Evolutionary conservation across 2,888 invertebrate species (phyloP).

Genomic region (Thymelicus sylvestris): DNA sequence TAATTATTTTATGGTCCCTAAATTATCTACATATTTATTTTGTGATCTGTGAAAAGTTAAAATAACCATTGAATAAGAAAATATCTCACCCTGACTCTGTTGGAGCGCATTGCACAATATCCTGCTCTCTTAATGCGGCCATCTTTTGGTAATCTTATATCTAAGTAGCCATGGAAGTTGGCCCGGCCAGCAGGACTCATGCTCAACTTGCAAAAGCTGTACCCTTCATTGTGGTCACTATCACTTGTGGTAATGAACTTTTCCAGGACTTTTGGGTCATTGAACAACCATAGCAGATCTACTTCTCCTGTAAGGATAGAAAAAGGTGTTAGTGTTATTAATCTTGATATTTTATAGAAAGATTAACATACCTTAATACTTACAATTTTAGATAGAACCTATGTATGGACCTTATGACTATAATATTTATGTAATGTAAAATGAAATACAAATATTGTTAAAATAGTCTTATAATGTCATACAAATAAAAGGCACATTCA

Average conservation of each 20-base stretch:
- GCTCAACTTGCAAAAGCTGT: slow-evolving; percentile 89
- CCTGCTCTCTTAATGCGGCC: slow-evolving; percentile 91
- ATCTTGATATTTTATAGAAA: too few species aligned
- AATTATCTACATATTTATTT: too few species aligned
- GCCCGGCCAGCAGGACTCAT: slow-evolving; percentile 88
- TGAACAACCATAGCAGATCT: slow-evolving; percentile 90
- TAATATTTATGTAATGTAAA: not conserved
- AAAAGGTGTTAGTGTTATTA: not conserved
- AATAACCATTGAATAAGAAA: not conserved
- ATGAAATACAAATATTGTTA: slow-evolving; percentile 21
- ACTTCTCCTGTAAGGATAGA: slow-evolving; percentile 84
- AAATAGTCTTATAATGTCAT: slow-evolving; percentile 29
- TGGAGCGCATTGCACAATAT: slow-evolving; percentile 91
- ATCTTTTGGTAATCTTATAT: slow-evolving; percentile 90
- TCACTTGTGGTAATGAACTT: slow-evolving; percentile 91
- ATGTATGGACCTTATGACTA: too few species aligned
- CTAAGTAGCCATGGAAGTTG: slow-evolving; percentile 89
- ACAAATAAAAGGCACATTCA: slow-evolving; percentile 41
- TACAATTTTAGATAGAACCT: not conserved
- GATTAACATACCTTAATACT: not conserved
- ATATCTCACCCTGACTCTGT: slow-evolving; percentile 84
- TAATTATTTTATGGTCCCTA: too few species aligned
- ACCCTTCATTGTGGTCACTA: slow-evolving; percentile 92
- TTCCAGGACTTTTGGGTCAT: slow-evolving; percentile 85
- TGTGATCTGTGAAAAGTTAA: too few species aligned